A percentile compares a stretch with the other conserved stretches of the same genome.
These are phyloP conservation scores for Onychomys torridus DNA, from an alignment of 2,797 vertebrate species.

Conservation along the genomic window DNA sequence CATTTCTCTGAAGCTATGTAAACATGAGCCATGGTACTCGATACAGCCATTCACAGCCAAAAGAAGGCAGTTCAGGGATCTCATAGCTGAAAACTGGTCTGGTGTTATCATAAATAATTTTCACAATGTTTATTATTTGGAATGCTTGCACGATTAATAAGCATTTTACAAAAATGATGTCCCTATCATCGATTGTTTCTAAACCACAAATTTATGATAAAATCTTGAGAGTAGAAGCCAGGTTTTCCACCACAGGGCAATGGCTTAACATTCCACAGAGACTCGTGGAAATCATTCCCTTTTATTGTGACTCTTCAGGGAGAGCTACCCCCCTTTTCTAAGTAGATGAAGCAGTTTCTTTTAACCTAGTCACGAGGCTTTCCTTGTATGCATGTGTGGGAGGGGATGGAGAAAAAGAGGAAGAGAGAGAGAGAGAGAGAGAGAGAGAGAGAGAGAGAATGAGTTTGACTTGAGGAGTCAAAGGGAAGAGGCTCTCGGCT, in stretches of 20 bases:
- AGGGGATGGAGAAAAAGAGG: not conserved
- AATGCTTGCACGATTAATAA: not conserved
- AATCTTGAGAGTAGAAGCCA: not conserved
- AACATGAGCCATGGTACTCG: not conserved
- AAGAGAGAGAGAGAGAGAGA: not conserved
- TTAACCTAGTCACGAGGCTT: not conserved
- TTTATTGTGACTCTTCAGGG: not conserved
- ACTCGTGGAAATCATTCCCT: slow-evolving; percentile 6
- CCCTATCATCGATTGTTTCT: not conserved
- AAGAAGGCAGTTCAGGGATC: not conserved
- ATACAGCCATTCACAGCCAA: not conserved
- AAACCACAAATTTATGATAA: not conserved
- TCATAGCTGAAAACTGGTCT: not conserved
- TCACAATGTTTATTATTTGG: not conserved
- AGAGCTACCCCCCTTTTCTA: not conserved
- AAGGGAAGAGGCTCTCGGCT: not conserved
- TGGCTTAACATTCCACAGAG: not conserved
- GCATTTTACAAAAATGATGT: not conserved
- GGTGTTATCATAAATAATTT: not conserved
- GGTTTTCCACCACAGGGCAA: not conserved
- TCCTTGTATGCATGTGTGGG: not conserved
- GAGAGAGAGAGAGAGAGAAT: not conserved
- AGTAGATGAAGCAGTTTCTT: not conserved
- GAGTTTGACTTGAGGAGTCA: not conserved
- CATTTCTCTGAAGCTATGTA: not conserved